Evolutionary conservation across 1,140 invertebrate species (phyloP).

Genomic region (fruit fly (Drosophila melanogaster)): DNA sequence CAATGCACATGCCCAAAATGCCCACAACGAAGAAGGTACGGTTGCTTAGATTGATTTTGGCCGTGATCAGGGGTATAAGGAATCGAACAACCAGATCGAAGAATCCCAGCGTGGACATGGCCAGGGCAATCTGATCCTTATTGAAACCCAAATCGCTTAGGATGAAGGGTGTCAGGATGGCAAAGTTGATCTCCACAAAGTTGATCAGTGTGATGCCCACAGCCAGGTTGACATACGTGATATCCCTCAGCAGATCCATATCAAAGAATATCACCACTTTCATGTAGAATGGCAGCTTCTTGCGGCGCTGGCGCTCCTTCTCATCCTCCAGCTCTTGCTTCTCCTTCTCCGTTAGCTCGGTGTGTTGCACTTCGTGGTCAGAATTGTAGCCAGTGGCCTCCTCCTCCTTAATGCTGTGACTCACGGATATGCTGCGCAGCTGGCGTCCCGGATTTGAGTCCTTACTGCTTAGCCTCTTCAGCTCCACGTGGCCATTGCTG

Average conservation of each 20-base stretch:
- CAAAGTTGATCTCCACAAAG: constrained; percentile 89
- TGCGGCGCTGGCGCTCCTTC: constrained; percentile 57
- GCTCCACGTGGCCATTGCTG: constrained; percentile 53
- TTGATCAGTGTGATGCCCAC: constrained; percentile 88
- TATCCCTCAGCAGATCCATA: constrained; percentile 88
- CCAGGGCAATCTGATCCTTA: constrained; percentile 86
- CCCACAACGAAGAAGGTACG: constrained; percentile 89
- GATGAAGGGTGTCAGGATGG: constrained; percentile 89
- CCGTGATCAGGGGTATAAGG: constrained; percentile 87
- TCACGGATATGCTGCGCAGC: constrained; percentile 69
- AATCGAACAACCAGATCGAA: constrained; percentile 87
- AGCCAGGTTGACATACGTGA: constrained; percentile 88
- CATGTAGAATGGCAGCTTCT: constrained; percentile 85
- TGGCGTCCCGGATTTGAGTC: constrained; percentile 30
- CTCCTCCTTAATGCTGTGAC: constrained; percentile 78
- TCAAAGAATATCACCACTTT: constrained; percentile 88
- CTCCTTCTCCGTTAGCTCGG: constrained; percentile 45
- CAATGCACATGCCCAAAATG: constrained; percentile 87
- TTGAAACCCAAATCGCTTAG: constrained; percentile 86
- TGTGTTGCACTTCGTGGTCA: constrained; percentile 1
- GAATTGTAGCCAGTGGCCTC: constrained; percentile 24
- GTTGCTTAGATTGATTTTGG: constrained; percentile 87
- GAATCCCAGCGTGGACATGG: constrained; percentile 87
- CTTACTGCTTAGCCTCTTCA: constrained; percentile 67
- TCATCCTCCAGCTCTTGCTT: constrained; percentile 72